Percentiles rank a stretch among this genome's conserved stretches.
These are phyloP conservation scores for Gymnocheta viridis DNA, from an alignment of 2,888 invertebrate species.

Conservation along the genomic window DNA sequence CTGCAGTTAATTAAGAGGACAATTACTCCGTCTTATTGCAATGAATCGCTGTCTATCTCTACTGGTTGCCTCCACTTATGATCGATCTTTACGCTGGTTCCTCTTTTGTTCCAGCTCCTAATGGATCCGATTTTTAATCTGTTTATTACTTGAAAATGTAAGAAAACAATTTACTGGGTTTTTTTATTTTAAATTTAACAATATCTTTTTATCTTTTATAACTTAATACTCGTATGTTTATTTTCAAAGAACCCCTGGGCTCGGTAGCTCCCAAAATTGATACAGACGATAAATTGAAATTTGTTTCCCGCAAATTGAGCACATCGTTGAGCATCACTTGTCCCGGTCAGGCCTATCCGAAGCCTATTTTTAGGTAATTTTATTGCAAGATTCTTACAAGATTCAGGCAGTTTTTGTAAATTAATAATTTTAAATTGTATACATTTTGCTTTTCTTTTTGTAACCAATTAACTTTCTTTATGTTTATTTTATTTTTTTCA, in stretches of 20 bases:
- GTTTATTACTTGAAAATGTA: too few species aligned
- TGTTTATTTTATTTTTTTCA: not conserved
- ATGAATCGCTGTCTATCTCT: too few species aligned
- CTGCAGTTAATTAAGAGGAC: too few species aligned
- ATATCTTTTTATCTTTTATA: not conserved
- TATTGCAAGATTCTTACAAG: not conserved
- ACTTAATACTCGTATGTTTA: not conserved
- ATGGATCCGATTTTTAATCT: too few species aligned
- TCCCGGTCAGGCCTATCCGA: constrained; percentile 88
- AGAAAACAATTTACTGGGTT: not conserved
- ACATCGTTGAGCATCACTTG: constrained; percentile 85
- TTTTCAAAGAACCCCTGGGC: constrained; percentile 81
- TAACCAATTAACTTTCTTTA: not conserved
- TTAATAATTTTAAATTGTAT: not conserved
- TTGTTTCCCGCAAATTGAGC: constrained; percentile 75
- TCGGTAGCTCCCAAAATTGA: constrained; percentile 85
- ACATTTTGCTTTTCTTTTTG: too few species aligned
- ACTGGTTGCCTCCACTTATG: too few species aligned
- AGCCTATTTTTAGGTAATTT: constrained; percentile 75
- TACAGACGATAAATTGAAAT: constrained; percentile 81
- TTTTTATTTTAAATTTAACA: not conserved
- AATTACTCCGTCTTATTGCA: too few species aligned
- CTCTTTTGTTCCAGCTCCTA: too few species aligned
- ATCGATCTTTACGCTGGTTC: not conserved
- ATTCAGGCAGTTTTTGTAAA: constrained; percentile 49